phyloP scores from a whole-genome alignment of 2,888 invertebrate species.

The Phasia obesa region DNA sequence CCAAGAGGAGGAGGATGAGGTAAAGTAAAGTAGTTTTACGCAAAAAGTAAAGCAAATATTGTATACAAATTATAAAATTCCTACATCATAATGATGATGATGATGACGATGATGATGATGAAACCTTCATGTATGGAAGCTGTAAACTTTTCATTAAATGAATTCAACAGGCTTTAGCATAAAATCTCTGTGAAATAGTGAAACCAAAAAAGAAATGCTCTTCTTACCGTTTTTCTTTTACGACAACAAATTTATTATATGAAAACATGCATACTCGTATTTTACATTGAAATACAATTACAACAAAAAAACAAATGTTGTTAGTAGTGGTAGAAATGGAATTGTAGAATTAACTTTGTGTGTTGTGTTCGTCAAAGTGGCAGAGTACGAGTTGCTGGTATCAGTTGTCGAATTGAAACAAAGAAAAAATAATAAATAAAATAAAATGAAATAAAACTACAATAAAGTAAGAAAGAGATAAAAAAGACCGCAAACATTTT shows the following conservation, averaged over 20 bases:
- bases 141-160: constrained; percentile 52
- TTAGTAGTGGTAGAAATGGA: constrained; percentile 3
- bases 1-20: no score
- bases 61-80: constrained; percentile 18
- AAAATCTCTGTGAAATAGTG: constrained; percentile 32
- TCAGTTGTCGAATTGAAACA: constrained; percentile 14
- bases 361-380: constrained; percentile 23
- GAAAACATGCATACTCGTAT: constrained; percentile 22
- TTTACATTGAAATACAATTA: constrained; percentile 45
- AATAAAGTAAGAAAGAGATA: neutral
- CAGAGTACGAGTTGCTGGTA: constrained; percentile 16
- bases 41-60: neutral
- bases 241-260: constrained; percentile 1
- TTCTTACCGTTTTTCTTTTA: neutral
- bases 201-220: constrained; percentile 12
- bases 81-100: constrained; percentile 19
- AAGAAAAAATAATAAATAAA: constrained; percentile 1
- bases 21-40: neutral
- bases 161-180: constrained; percentile 58
- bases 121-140: constrained; percentile 24
- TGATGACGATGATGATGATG: neutral
- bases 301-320: constrained; percentile 12
- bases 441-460: neutral
- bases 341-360: constrained; percentile 13
- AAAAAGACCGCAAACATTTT: constrained; percentile 10